phyloP scores from a whole-genome alignment of 2,797 vertebrate genomes.

The Philypnodon macrostomus region DNA sequence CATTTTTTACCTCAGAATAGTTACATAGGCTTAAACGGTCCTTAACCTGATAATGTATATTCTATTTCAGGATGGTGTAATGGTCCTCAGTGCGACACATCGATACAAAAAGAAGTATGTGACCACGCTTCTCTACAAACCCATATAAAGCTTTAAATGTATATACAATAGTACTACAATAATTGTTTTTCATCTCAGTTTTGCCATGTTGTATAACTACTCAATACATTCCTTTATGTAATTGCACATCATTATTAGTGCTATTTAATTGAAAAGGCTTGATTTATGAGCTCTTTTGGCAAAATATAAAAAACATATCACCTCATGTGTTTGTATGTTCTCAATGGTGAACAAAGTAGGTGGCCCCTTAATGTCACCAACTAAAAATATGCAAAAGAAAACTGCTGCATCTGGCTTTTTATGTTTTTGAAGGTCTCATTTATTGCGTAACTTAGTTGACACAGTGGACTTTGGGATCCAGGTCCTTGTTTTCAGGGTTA shows the following conservation, averaged over 20 bases:
- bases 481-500: constrained; percentile 64
- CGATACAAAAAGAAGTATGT: constrained; percentile 98
- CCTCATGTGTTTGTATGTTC: too few species aligned
- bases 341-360: background rate
- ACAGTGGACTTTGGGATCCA: constrained; percentile 54
- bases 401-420: background rate
- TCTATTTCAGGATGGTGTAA: constrained; percentile 89
- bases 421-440: too few species aligned
- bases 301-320: too few species aligned
- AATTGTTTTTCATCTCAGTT: background rate
- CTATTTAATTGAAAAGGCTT: too few species aligned
- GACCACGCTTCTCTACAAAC: constrained; percentile 96
- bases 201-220: background rate
- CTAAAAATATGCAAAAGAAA: background rate
- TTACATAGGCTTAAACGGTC: background rate
- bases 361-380: too few species aligned
- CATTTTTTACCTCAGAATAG: too few species aligned
- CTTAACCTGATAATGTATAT: constrained; percentile 1
- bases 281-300: too few species aligned
- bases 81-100: constrained; percentile 97
- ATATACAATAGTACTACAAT: background rate
- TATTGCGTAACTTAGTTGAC: constrained; percentile 24
- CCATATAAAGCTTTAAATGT: constrained; percentile 78
- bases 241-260: background rate
- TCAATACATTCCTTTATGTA: background rate